Conservation (phyloP, 2,888 invertebrate species). For the Pristionchus arcanus region DNA sequence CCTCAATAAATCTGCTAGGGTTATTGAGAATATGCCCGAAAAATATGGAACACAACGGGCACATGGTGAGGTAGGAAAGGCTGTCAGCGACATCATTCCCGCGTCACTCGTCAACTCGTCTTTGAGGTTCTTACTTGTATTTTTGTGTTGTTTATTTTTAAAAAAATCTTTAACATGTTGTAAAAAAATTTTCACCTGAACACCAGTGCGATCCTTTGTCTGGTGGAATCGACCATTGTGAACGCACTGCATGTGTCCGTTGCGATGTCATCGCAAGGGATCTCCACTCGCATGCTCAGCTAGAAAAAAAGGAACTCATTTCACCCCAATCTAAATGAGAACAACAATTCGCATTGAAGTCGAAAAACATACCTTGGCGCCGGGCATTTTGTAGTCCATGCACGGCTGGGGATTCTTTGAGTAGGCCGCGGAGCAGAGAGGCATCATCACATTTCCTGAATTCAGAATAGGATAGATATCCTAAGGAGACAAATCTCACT, state of each 20-base stretch:
- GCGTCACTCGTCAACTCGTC: too few relatives aligned
- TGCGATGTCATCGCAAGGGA: neutral
- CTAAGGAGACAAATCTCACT: neutral
- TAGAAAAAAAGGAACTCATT: neutral
- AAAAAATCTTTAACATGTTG: too few relatives aligned
- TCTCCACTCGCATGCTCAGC: conserved; percentile 30
- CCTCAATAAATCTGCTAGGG: too few relatives aligned
- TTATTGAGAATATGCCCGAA: too few relatives aligned
- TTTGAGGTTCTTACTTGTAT: too few relatives aligned
- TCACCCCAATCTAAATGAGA: neutral
- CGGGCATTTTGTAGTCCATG: conserved; percentile 13
- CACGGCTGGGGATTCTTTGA: conserved; percentile 16
- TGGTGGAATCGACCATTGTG: neutral
- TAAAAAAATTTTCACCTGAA: conserved; percentile 42
- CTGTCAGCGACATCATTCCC: too few relatives aligned
- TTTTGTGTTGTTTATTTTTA: too few relatives aligned
- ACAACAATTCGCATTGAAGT: neutral
- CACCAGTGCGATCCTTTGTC: neutral
- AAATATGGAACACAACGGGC: too few relatives aligned
- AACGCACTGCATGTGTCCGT: conserved; percentile 6
- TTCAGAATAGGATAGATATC: neutral
- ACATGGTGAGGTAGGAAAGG: too few relatives aligned
- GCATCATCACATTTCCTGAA: conserved; percentile 40
- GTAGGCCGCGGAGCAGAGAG: conserved; percentile 14
- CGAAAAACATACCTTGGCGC: neutral